Evolutionary conservation across 2,113 vertebrate species (phyloP).

Genomic region (Myotis lucifugus): DNA sequence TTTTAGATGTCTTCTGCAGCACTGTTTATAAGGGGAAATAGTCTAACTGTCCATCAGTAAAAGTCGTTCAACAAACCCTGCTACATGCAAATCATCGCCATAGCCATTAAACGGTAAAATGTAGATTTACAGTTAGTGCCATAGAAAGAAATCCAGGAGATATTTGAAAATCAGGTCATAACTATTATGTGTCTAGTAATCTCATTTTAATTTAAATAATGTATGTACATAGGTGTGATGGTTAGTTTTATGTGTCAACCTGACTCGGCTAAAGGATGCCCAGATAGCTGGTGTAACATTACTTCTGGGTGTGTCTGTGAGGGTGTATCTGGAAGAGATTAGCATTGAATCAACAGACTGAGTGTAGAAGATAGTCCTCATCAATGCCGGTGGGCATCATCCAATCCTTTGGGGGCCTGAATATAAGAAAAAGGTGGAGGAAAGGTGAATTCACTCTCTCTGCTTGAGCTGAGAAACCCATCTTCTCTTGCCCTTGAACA

Average conservation of each 20-base stretch:
- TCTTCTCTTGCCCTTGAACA: neutral
- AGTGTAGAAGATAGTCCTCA: neutral
- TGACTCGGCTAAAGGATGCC: neutral
- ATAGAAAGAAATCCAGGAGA: neutral
- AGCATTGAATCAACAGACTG: neutral
- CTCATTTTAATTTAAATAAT: slow-evolving; percentile 17
- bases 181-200: neutral
- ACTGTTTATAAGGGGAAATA: neutral
- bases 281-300: neutral
- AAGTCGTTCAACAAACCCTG: no score
- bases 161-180: neutral
- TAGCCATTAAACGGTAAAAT: neutral
- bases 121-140: neutral
- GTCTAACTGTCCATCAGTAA: neutral
- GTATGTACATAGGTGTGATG: neutral
- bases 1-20: no score
- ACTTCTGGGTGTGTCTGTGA: neutral
- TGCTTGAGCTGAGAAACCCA: neutral
- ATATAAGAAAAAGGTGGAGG: neutral
- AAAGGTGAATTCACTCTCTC: neutral
- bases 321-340: neutral
- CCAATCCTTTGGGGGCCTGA: neutral
- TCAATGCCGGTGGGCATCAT: neutral
- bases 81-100: neutral
- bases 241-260: neutral